Evolutionary conservation across 1,140 invertebrate genomes (phyloP), one percentile per base, ranked within the genome.

Genomic region (Copidosoma floridanum): DNA sequence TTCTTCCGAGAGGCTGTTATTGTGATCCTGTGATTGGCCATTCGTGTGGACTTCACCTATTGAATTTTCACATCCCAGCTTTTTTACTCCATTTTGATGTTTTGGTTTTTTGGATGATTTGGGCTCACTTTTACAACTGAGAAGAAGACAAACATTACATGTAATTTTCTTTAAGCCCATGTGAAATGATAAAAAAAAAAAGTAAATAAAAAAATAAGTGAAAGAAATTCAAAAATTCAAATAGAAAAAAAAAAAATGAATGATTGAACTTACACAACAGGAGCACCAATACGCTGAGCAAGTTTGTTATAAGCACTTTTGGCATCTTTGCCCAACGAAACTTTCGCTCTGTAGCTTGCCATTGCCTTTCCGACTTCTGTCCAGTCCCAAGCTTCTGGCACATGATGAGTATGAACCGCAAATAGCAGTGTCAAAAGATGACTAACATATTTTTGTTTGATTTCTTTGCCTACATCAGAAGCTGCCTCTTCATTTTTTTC

Each of bases 261-360:
- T 61, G 68, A n/a, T 60, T 65, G 57, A 27, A 71, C 72, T 70
- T 53, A 78, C 69, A 64, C 72, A 63, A 54, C 23, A 5, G 67
- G 54, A 23, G 76, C 63, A 29, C 75, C 74, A 54, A 83, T 71
- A 24, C 68, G 65, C 35, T 40, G 24, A 51, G 79, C 79, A 11
- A 85, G 61, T 66, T 72, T 82, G 47, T 78, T 82, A 44, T 78
- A 84, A 23, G 76, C 75, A 29, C n/a, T 61, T 68, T 81, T 84
- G 0, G 79, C 67, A 55, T 81, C 75, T 48, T 74, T 81, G 1
- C 72, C 69, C 21, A 83, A 68, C 5, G 69, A 63, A 11, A 74
- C 63, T 38, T 68, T 57, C 10, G 63, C 59, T 55, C 74, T 73
- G 44, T 79, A 81, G 44, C 69, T 65, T 40, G 65, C 61, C 27